These are phyloP conservation scores for Nerophis ophidion DNA, from an alignment of 2,113 vertebrate species.

Conservation along the genomic window DNA sequence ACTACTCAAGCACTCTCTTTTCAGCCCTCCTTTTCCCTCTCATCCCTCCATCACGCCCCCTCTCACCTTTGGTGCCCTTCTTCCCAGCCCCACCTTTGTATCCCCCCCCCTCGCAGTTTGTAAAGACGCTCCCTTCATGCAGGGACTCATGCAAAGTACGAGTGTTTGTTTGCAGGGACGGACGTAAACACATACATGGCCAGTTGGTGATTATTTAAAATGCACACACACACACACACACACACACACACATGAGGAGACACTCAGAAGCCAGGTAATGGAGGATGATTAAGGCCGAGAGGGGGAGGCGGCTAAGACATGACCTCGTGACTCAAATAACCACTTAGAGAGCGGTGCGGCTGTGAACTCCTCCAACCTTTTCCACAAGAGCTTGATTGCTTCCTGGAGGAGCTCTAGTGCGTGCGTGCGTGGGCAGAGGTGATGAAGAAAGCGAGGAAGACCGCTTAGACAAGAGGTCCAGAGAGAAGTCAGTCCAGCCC, in stretches of 20 bases:
- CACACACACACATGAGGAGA: slow-evolving; percentile 3
- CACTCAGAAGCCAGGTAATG: slow-evolving; percentile 48
- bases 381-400: slow-evolving; percentile 65
- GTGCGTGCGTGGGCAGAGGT: slow-evolving; percentile 24
- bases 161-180: slow-evolving; percentile 18
- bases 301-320: slow-evolving; percentile 52
- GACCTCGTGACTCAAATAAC: slow-evolving; percentile 58
- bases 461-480: slow-evolving; percentile 26
- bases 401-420: slow-evolving; percentile 43
- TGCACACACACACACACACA: not conserved
- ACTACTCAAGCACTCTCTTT: slow-evolving; percentile 52
- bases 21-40: slow-evolving; percentile 45
- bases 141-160: slow-evolving; percentile 5
- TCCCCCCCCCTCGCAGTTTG: slow-evolving; percentile 27
- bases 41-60: slow-evolving; percentile 47
- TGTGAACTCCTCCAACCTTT: slow-evolving; percentile 49
- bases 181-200: slow-evolving; percentile 6
- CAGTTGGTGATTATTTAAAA: slow-evolving; percentile 10
- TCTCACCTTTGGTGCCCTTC: slow-evolving; percentile 40
- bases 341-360: slow-evolving; percentile 37
- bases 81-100: slow-evolving; percentile 51
- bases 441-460: slow-evolving; percentile 49
- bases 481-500: slow-evolving; percentile 25
- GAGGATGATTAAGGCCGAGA: slow-evolving; percentile 57
- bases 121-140: slow-evolving; percentile 38